A percentile compares a stretch with the other conserved stretches of the same genome.
Evolutionary conservation across 1,140 invertebrate genomes (phyloP).

Genomic region (Drosophila trapezifrons): DNA sequence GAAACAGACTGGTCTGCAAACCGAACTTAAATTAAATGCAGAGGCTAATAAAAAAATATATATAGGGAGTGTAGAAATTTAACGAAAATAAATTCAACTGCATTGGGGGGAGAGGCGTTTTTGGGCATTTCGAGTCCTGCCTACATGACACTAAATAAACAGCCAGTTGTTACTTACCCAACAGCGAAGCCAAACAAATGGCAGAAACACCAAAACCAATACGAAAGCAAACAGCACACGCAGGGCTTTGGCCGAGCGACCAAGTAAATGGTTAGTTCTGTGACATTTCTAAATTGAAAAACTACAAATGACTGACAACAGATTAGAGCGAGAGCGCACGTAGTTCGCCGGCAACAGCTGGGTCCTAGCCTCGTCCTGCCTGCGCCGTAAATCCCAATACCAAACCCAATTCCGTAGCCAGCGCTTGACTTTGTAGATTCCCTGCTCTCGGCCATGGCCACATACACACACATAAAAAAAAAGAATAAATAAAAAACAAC

Average conservation of each 20-base stretch:
- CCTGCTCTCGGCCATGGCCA: constrained; percentile 44
- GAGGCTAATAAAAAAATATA: constrained; percentile 57
- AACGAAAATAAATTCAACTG: constrained; percentile 67
- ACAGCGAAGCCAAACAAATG: constrained; percentile 77
- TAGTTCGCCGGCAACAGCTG: constrained; percentile 63
- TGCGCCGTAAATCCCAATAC: constrained; percentile 47
- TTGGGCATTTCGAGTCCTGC: constrained; percentile 31
- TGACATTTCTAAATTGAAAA: constrained; percentile 82
- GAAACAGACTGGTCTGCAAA: constrained; percentile 44
- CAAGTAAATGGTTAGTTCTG: constrained; percentile 81
- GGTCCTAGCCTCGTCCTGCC: constrained; percentile 8
- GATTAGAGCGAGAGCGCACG: constrained; percentile 70
- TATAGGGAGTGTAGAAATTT: constrained; percentile 51
- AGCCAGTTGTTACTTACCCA: constrained; percentile 78
- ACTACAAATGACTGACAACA: constrained; percentile 81
- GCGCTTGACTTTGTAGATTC: constrained; percentile 39
- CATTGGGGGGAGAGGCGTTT: constrained; percentile 1
- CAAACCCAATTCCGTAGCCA: constrained; percentile 19
- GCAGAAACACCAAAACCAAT: constrained; percentile 61
- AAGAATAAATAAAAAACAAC: constrained; percentile 21
- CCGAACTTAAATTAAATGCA: constrained; percentile 67
- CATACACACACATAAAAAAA: constrained; percentile 11
- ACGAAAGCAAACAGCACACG: constrained; percentile 59
- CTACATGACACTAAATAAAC: constrained; percentile 81
- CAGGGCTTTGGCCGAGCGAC: constrained; percentile 14